These are phyloP conservation scores for Lepidochrysops patricia DNA, from an alignment of 2,888 invertebrate species.

Conservation along the genomic window DNA sequence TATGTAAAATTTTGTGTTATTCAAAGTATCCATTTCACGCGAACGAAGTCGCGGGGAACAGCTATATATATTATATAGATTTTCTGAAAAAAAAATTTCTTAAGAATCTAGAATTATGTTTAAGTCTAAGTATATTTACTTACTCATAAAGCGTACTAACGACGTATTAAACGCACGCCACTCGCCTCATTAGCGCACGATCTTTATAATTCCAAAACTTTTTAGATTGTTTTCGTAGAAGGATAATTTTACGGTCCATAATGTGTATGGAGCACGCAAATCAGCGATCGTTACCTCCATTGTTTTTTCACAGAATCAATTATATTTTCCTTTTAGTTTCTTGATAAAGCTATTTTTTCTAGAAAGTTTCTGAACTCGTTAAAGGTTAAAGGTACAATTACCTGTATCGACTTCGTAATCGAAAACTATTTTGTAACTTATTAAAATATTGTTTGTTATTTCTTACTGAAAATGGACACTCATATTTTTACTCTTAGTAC, in stretches of 20 bases:
- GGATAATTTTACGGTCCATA: slow-evolving; percentile 6
- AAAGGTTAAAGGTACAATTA: neutral
- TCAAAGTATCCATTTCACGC: too few species aligned
- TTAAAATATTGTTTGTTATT: neutral
- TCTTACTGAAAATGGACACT: neutral
- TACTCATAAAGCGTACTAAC: neutral
- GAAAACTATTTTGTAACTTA: too few species aligned
- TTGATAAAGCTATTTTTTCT: neutral
- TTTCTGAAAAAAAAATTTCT: neutral
- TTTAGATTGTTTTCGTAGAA: slow-evolving; percentile 1
- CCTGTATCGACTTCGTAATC: too few species aligned
- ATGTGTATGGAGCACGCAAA: slow-evolving; percentile 4
- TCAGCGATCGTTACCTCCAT: neutral
- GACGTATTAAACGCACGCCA: neutral
- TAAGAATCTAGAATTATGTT: neutral
- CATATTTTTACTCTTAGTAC: neutral
- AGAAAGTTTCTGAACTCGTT: neutral
- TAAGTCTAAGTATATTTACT: neutral
- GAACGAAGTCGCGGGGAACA: too few species aligned
- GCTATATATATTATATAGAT: too few species aligned
- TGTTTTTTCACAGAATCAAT: slow-evolving; percentile 4
- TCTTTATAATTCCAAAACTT: neutral
- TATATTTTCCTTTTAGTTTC: neutral
- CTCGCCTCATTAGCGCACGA: neutral
- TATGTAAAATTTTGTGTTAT: too few species aligned